Evolutionary conservation across 1,140 invertebrate genomes (phyloP).

Genomic region (Sycobia sp.): DNA sequence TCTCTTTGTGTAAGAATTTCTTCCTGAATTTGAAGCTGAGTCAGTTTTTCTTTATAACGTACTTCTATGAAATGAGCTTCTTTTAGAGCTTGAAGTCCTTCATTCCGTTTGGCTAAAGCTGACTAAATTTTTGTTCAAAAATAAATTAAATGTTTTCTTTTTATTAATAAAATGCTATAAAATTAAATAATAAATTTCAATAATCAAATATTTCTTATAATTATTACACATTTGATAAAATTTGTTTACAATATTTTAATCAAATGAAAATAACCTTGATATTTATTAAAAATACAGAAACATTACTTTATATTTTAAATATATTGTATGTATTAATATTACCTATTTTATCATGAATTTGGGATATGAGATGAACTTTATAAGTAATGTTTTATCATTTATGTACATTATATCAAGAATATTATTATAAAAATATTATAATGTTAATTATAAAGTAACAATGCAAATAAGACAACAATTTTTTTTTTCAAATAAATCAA

Average conservation of each 20-base stretch:
- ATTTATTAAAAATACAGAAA: no score
- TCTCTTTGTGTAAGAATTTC: constrained; percentile 49
- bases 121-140: constrained; percentile 33
- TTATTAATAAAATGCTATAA: no score
- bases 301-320: no score
- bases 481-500: constrained; percentile 1
- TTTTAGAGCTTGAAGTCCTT: constrained; percentile 50
- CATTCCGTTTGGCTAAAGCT: constrained; percentile 50
- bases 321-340: no score
- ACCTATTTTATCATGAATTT: no score
- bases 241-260: not conserved
- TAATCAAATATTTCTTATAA: not conserved
- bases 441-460: not conserved
- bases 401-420: no score
- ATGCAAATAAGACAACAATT: no score
- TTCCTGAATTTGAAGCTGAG: constrained; percentile 47
- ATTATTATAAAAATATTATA: constrained; percentile 28
- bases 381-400: no score
- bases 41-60: constrained; percentile 48
- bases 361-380: no score
- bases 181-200: no score
- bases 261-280: no score
- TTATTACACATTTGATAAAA: not conserved
- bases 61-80: constrained; percentile 50
- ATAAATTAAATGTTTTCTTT: no score